A percentile compares a stretch with the other conserved stretches of the same genome.
Conservation (phyloP, 2,113 vertebrate species). For the Sapayoa aenigma region DNA sequence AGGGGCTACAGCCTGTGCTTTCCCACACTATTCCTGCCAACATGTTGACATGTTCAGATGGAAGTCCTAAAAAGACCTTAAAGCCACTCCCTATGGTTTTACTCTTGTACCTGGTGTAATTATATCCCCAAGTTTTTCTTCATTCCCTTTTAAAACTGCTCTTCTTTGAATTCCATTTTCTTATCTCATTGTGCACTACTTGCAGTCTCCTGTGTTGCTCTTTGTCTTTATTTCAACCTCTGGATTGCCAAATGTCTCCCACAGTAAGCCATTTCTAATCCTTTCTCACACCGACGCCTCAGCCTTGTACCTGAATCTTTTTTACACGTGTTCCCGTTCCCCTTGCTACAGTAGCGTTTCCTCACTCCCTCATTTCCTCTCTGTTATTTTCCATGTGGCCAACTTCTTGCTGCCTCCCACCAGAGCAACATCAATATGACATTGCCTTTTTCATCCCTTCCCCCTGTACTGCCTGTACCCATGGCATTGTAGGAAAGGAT, state of each 20-base stretch:
- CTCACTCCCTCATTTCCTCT: not conserved
- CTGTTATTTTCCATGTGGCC: not conserved
- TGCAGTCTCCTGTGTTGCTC: not conserved
- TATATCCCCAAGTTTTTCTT: not conserved
- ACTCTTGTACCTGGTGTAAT: not conserved
- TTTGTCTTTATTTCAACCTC: not conserved
- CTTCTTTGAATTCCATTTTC: not conserved
- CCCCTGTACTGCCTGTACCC: not conserved
- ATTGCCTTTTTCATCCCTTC: not conserved
- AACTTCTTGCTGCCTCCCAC: not conserved
- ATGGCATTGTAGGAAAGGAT: accelerated
- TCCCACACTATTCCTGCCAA: not conserved
- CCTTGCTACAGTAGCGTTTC: not conserved
- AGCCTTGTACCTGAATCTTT: not conserved
- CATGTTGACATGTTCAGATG: not conserved
- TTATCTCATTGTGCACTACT: not conserved
- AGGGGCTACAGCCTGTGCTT: not conserved
- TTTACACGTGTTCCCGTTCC: not conserved
- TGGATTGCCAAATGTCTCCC: not conserved
- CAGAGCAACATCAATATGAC: not conserved
- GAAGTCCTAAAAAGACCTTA: not conserved
- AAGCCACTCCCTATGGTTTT: not conserved
- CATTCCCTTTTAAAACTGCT: not conserved
- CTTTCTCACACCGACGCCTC: not conserved
- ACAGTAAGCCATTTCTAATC: not conserved